These are phyloP conservation scores for Colostygia pectinataria DNA, from an alignment of 2,888 invertebrate species.

Conservation along the genomic window DNA sequence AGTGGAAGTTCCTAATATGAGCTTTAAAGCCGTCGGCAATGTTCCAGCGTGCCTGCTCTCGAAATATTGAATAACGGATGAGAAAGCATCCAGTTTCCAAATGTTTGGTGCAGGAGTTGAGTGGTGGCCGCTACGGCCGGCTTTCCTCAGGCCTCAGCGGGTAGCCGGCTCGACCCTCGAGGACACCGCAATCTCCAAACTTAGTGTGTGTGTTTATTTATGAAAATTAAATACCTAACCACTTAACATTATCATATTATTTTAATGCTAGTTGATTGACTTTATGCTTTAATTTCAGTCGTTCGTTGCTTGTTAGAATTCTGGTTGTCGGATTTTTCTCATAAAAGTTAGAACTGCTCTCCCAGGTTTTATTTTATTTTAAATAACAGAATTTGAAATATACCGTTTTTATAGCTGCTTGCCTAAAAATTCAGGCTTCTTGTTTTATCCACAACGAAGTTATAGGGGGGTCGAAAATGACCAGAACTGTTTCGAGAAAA, in stretches of 20 bases:
- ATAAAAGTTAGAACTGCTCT: too few species aligned
- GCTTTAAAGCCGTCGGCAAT: not conserved
- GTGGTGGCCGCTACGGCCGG: constrained; percentile 9
- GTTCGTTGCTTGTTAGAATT: too few species aligned
- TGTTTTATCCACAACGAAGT: too few species aligned
- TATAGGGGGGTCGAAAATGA: too few species aligned
- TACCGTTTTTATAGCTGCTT: too few species aligned
- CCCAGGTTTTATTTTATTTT: too few species aligned
- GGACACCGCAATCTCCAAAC: constrained; percentile 23
- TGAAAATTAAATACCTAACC: constrained; percentile 15
- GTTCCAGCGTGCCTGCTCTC: not conserved
- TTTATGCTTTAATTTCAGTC: too few species aligned
- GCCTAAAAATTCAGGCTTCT: too few species aligned
- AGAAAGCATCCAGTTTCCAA: not conserved
- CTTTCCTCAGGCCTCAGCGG: constrained; percentile 12
- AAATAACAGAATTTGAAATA: too few species aligned
- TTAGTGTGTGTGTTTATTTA: constrained; percentile 26
- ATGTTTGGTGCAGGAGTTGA: constrained; percentile 5
- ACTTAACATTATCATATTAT: constrained; percentile 12
- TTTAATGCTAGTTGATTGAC: not conserved
- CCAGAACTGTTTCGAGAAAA: too few species aligned
- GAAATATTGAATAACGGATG: constrained; percentile 9
- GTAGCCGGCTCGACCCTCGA: constrained; percentile 16
- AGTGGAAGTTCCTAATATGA: not conserved
- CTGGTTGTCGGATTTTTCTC: too few species aligned